These are phyloP conservation scores for Ormyrus pomaceus DNA, from an alignment of 2,888 invertebrate species.

Conservation along the genomic window DNA sequence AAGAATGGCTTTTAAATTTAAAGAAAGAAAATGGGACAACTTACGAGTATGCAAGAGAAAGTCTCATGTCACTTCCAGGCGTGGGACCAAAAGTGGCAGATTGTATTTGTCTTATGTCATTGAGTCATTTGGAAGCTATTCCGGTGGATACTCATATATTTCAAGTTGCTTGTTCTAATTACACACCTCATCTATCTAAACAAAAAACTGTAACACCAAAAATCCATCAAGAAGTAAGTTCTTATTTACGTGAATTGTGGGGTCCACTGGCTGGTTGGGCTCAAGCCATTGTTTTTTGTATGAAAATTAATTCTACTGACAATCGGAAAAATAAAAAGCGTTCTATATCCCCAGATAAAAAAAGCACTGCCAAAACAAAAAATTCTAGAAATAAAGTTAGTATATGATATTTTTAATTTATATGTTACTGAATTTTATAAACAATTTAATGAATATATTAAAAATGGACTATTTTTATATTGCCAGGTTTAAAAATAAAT, in stretches of 20 bases:
- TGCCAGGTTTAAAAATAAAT: conserved; percentile 11
- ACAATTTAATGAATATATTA: neutral
- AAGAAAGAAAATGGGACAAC: conserved; percentile 77
- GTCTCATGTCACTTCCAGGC: conserved; percentile 88
- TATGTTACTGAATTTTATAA: neutral
- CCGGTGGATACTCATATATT: conserved; percentile 98
- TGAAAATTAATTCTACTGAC: conserved; percentile 65
- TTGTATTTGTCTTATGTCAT: conserved; percentile 97
- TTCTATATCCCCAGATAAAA: conserved; percentile 8
- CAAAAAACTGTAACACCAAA: conserved; percentile 88
- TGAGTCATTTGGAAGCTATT: conserved; percentile 90
- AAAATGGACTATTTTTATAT: neutral
- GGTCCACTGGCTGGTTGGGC: conserved; percentile 96
- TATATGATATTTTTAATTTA: neutral
- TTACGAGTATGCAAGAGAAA: conserved; percentile 84
- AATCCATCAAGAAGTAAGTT: conserved; percentile 91
- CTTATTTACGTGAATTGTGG: conserved; percentile 87
- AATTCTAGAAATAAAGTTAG: conserved; percentile 19
- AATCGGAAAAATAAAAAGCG: conserved; percentile 46
- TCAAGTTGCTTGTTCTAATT: conserved; percentile 89
- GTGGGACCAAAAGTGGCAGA: conserved; percentile 98
- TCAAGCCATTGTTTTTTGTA: conserved; percentile 85
- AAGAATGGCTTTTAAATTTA: conserved; percentile 84
- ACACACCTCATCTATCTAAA: conserved; percentile 85
- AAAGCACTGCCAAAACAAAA: conserved; percentile 17